phyloP scores from a whole-genome alignment of 2,113 vertebrate species.

The Lota lota region DNA sequence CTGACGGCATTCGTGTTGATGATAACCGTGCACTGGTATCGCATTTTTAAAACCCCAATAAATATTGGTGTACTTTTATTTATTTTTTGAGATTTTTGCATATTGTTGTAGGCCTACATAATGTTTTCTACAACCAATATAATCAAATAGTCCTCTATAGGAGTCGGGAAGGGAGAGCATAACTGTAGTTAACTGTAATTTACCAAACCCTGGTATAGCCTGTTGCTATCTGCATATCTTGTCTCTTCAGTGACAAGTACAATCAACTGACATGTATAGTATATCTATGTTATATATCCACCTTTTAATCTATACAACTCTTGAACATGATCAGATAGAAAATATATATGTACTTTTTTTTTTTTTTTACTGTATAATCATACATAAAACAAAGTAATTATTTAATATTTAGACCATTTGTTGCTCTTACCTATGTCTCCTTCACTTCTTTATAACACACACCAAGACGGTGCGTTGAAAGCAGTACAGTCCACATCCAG shows the following conservation, averaged over 20 bases:
- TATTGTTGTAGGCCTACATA: too few species aligned
- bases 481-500: neutral
- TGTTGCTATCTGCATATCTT: conserved; percentile 27
- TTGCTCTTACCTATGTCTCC: conserved; percentile 8
- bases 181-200: too few species aligned
- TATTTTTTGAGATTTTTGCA: conserved; percentile 1
- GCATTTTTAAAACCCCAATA: too few species aligned
- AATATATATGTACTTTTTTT: conserved; percentile 31
- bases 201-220: too few species aligned
- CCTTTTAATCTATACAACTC: conserved; percentile 40
- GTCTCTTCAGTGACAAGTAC: conserved; percentile 10
- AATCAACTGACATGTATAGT: conserved; percentile 17
- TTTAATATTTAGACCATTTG: conserved; percentile 24
- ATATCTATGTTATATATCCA: conserved; percentile 21
- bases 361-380: conserved; percentile 25
- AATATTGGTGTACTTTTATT: too few species aligned
- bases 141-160: too few species aligned
- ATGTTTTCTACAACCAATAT: too few species aligned
- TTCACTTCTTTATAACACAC: neutral
- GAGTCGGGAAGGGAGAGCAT: too few species aligned
- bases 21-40: too few species aligned
- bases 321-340: conserved; percentile 57
- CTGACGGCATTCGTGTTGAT: too few species aligned
- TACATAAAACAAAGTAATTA: conserved; percentile 41
- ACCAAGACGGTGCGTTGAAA: conserved; percentile 13